A percentile compares a stretch with the other conserved stretches of the same genome.
Conservation (phyloP, 2,797 vertebrate genomes). For the Lindbergichthys nudifrons region DNA sequence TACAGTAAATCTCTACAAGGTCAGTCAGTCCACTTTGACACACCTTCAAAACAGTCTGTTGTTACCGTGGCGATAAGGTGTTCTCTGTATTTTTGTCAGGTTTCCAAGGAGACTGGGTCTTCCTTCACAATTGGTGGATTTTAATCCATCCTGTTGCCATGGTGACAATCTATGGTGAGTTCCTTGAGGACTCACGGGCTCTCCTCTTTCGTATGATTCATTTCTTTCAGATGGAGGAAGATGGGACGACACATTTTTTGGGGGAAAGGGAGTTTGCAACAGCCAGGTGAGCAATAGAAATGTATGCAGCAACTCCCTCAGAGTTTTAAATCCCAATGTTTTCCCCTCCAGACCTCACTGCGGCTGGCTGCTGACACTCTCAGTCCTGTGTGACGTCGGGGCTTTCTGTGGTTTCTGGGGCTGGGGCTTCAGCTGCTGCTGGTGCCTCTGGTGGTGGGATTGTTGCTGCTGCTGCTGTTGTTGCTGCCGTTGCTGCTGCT, state of each 20-base stretch:
- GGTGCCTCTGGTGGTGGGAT: slow-evolving; percentile 91
- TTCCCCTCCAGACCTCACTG: slow-evolving; percentile 78
- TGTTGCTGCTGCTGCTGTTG: slow-evolving; percentile 88
- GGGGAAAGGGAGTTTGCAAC: slow-evolving; percentile 32
- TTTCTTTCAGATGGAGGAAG: slow-evolving; percentile 54
- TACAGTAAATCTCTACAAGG: slow-evolving; percentile 92
- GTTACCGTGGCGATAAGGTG: slow-evolving; percentile 51
- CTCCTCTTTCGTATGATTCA: slow-evolving; percentile 66
- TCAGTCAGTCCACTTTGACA: slow-evolving; percentile 68
- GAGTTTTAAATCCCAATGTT: slow-evolving; percentile 23
- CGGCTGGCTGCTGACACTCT: slow-evolving; percentile 90
- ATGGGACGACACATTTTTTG: slow-evolving; percentile 18
- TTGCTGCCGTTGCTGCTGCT: slow-evolving; percentile 85
- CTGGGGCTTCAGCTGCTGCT: slow-evolving; percentile 87
- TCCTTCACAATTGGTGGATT: slow-evolving; percentile 30
- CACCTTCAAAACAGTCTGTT: slow-evolving; percentile 55
- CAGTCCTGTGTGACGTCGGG: slow-evolving; percentile 89
- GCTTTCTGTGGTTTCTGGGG: slow-evolving; percentile 86
- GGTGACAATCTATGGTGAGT: slow-evolving; percentile 61
- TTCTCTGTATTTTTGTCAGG: slow-evolving; percentile 38
- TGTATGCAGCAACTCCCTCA: slow-evolving; percentile 32
- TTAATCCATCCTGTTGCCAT: slow-evolving; percentile 62
- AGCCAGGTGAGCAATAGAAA: slow-evolving; percentile 37
- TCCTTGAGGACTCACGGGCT: slow-evolving; percentile 55
- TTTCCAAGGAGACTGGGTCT: slow-evolving; percentile 45